Evolutionary conservation across 2,797 vertebrate species (phyloP), one percentile per base, ranked within the genome.

Genomic region (Gymnopithys bicolor): DNA sequence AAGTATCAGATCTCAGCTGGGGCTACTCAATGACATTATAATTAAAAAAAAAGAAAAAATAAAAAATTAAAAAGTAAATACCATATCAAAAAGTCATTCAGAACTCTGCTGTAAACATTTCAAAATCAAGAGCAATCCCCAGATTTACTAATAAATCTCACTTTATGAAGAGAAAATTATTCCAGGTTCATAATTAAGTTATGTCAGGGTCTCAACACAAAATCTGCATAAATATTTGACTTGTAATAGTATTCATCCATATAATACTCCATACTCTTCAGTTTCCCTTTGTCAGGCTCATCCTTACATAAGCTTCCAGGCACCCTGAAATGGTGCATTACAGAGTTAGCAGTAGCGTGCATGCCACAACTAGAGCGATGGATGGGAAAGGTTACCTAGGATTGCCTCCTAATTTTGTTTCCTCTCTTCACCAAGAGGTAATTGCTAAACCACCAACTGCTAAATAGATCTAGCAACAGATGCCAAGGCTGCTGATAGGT

Each of bases 391-490:
- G 67, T 93, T 90, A 83, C 84, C 83, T 92, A 92, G 67, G 94
- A 89, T 71, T 93, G 52, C 75, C 81, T 94, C 86, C 90, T 90
- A 85, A 95, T 94, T 96, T 93, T 37, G n/a, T 96, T 96, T 96
- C 88, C 48, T 94, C 70, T 96, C 93, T 66, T 71, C 76, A 86
- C 30, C 66, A 94, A 87, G 71, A 76, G 95, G 87, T 93, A 91
- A 97, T 95, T 93, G 89, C 89, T 88, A 95, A 97, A 97, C 84
- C 93, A 94, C 91, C 25, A 83, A 79, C 93, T 97, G 95, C 95
- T 94, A 87, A 93, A 95, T 91, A 97, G 94, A 96, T 97, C 96
- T 96, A 96, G 97, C 95, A 93, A 81, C 95, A 95, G 83, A 90
- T 95, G 93, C 95, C 93, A 96, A 96, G 66, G 88, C 83, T 53